phyloP scores from a whole-genome alignment of 1,140 invertebrate genomes.

The Cydia splendana region DNA sequence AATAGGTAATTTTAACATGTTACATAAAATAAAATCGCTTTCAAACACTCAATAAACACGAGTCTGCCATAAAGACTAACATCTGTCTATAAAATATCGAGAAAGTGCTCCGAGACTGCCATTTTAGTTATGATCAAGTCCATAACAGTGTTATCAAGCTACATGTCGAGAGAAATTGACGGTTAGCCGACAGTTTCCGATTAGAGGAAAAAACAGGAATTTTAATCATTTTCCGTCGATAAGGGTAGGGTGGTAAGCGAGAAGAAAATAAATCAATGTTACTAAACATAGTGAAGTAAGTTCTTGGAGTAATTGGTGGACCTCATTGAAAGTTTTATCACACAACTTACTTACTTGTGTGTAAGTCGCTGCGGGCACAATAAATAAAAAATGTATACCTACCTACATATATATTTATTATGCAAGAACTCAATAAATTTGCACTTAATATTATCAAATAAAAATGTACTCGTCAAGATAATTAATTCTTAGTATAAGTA shows the following conservation, averaged over 20 bases:
- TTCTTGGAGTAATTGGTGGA: background rate
- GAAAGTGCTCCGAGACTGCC: slow-evolving; percentile 4
- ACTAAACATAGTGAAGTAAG: background rate
- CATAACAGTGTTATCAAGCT: slow-evolving; percentile 15
- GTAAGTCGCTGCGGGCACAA: too few relatives aligned
- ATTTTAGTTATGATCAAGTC: slow-evolving; percentile 21
- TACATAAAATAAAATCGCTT: slow-evolving; percentile 11
- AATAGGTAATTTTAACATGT: background rate
- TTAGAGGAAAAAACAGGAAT: slow-evolving; percentile 19
- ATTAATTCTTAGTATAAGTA: too few relatives aligned
- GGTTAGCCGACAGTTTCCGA: slow-evolving; percentile 11
- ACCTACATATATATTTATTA: too few relatives aligned
- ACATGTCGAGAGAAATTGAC: background rate
- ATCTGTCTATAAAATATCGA: slow-evolving; percentile 12
- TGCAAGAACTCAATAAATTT: too few relatives aligned
- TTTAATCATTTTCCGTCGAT: background rate
- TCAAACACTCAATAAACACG: slow-evolving; percentile 27
- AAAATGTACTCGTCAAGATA: too few relatives aligned
- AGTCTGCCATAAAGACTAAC: slow-evolving; percentile 5
- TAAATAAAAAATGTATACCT: too few relatives aligned
- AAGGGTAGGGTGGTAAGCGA: background rate
- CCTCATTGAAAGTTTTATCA: background rate
- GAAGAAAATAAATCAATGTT: background rate
- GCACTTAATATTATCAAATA: too few relatives aligned
- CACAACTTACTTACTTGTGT: too few relatives aligned